These are phyloP conservation scores for Hyperoplus lanceolatus DNA, from an alignment of 2,797 vertebrate genomes.

Conservation along the genomic window DNA sequence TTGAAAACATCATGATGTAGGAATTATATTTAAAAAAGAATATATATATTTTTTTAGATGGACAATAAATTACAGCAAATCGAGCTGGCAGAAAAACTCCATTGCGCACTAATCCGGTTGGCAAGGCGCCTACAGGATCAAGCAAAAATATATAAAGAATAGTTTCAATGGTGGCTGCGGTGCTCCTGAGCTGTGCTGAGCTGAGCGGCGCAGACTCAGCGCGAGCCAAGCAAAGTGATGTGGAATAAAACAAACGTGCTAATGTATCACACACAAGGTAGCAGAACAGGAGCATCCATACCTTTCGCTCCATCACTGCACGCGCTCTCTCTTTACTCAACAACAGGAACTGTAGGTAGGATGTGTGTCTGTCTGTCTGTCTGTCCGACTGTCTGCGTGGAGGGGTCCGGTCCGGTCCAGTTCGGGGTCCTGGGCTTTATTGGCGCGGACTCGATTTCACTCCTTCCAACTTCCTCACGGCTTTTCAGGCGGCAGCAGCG, in stretches of 20 bases:
- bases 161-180: conserved; percentile 79
- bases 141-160: conserved; percentile 51
- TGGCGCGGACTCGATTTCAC: conserved; percentile 18
- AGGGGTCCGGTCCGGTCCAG: conserved; percentile 64
- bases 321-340: conserved; percentile 70
- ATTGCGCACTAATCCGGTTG: conserved; percentile 76
- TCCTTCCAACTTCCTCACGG: conserved; percentile 81
- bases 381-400: conserved; percentile 38
- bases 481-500: conserved; percentile 44
- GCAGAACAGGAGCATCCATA: conserved; percentile 78
- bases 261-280: conserved; percentile 54
- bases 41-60: conserved; percentile 13
- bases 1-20: conserved; percentile 31
- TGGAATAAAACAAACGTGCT: conserved; percentile 60
- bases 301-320: conserved; percentile 89
- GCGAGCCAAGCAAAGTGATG: conserved; percentile 50
- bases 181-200: neutral
- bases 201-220: conserved; percentile 42
- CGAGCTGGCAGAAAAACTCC: conserved; percentile 67
- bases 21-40: conserved; percentile 8
- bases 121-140: conserved; percentile 65
- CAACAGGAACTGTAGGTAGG: conserved; percentile 69
- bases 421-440: no score
- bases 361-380: no score
- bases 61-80: conserved; percentile 76